Conservation (phyloP, 2,113 vertebrate species). For the Sterrhoptilus dennistouni region DNA sequence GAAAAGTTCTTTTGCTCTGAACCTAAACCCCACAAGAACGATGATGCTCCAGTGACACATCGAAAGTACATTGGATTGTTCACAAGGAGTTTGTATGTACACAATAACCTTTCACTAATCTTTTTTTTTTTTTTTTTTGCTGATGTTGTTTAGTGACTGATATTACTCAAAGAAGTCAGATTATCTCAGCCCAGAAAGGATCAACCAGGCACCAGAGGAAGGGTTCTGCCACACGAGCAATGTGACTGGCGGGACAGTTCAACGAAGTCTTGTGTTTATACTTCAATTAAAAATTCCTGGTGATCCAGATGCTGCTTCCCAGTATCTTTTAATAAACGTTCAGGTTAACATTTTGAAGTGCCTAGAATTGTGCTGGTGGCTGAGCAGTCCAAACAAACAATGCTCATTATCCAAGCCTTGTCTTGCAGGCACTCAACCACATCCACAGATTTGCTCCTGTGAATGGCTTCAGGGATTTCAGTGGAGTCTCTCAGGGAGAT, state of each 20-base stretch:
- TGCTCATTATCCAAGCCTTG: neutral
- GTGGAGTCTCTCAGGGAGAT: neutral
- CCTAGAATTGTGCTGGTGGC: neutral
- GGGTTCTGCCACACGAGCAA: neutral
- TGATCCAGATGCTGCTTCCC: neutral
- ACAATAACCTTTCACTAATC: neutral
- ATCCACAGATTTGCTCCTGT: neutral
- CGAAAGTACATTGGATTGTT: accelerated
- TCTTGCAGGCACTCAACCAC: neutral
- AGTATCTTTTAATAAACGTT: neutral
- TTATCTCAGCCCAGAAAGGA: neutral
- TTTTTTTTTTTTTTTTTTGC: neutral
- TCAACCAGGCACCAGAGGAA: neutral
- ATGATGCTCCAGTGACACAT: neutral
- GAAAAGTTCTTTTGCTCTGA: neutral
- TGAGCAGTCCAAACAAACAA: neutral
- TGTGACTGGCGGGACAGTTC: neutral
- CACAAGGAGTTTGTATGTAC: neutral
- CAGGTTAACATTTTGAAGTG: neutral
- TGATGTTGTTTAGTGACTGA: neutral
- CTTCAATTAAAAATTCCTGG: neutral
- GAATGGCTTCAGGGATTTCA: neutral
- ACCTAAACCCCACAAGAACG: neutral
- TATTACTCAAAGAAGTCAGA: neutral
- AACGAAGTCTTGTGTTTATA: neutral